Evolutionary conservation across 2,113 vertebrate species (phyloP).

Genomic region (Brachyhypopomus occidentalis): DNA sequence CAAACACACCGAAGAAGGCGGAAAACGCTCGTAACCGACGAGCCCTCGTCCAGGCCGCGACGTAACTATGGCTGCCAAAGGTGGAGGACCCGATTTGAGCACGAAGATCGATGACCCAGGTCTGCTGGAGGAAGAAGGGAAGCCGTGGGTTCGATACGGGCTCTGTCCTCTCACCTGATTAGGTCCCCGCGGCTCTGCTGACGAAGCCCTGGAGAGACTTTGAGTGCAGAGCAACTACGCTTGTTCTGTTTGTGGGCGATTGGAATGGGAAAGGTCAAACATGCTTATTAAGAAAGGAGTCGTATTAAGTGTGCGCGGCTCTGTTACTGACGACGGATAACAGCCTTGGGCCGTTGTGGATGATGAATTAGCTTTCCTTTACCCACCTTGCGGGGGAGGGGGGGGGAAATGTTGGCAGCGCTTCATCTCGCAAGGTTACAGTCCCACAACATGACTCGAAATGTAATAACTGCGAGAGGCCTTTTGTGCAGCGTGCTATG

Average conservation of each 20-base stretch:
- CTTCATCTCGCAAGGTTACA: constrained; percentile 33
- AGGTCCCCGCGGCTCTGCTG: neutral
- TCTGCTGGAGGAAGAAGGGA: neutral
- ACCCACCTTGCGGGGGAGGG: too few relatives aligned
- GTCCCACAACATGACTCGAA: constrained; percentile 12
- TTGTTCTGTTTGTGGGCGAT: neutral
- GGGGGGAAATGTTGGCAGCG: neutral
- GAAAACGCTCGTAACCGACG: neutral
- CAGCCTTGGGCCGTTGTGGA: constrained; percentile 28
- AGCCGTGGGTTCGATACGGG: neutral
- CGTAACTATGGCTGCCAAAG: neutral
- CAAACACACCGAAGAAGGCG: neutral
- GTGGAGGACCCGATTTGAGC: neutral
- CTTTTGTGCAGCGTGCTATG: neutral
- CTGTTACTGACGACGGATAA: constrained; percentile 29
- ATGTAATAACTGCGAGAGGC: neutral
- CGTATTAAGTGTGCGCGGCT: neutral
- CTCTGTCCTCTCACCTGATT: neutral
- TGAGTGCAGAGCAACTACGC: too few relatives aligned
- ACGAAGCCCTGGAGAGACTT: neutral
- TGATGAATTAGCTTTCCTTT: constrained; percentile 32
- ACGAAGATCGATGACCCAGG: neutral
- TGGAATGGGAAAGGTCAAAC: constrained; percentile 11
- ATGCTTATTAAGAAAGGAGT: constrained; percentile 4
- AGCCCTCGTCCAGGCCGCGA: neutral